Conservation (phyloP, 2,888 invertebrate species). For the Drosophila cognata region DNA sequence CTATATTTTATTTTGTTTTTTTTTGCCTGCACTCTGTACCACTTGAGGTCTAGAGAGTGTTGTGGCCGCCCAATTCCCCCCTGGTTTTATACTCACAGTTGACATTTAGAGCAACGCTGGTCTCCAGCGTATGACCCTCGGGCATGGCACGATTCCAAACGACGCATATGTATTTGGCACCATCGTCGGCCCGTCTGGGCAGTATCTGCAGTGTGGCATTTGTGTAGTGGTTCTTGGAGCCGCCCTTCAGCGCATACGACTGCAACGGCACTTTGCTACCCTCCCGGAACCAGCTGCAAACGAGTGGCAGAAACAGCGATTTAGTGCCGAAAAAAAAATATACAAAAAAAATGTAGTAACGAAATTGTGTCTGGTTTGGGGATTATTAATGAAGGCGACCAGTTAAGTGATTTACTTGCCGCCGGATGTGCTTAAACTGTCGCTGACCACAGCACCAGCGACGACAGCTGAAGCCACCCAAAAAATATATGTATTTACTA, state of each 20-base stretch:
- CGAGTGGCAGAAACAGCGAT: constrained; percentile 29
- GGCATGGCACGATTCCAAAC: constrained; percentile 96
- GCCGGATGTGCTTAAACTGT: constrained; percentile 67
- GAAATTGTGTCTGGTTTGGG: constrained; percentile 54
- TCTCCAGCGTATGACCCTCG: constrained; percentile 91
- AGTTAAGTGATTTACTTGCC: constrained; percentile 78
- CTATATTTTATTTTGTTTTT: neutral
- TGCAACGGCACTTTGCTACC: constrained; percentile 91
- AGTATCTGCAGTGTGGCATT: constrained; percentile 91
- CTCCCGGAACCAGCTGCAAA: constrained; percentile 91
- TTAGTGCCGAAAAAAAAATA: constrained; percentile 46
- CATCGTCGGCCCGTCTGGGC: constrained; percentile 94
- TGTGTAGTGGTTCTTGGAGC: constrained; percentile 90
- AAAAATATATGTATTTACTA: neutral
- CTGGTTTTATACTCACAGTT: constrained; percentile 90
- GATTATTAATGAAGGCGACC: constrained; percentile 77
- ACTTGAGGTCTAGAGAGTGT: constrained; percentile 1
- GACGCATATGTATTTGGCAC: constrained; percentile 92
- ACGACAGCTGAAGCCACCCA: constrained; percentile 44
- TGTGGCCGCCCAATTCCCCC: neutral
- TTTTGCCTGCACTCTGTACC: constrained; percentile 20
- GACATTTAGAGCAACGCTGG: constrained; percentile 92
- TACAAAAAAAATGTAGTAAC: neutral
- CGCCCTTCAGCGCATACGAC: constrained; percentile 89
- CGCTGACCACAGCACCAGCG: constrained; percentile 51